Conservation (phyloP, 2,888 invertebrate species). For the Gymnosoma rotundatum region DNA sequence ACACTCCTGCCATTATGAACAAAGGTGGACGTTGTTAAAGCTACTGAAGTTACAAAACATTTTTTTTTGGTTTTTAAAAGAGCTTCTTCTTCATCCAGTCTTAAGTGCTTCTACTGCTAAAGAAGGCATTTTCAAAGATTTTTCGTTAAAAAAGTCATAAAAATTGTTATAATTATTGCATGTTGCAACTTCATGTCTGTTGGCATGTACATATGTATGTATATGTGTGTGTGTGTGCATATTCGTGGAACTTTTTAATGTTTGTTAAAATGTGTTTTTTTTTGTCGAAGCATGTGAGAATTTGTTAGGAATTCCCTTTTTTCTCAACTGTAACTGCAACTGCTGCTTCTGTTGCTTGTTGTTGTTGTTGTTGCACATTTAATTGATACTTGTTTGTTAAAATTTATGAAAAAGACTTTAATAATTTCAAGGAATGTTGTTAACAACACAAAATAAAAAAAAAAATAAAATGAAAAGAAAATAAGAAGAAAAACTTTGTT, state of each 20-base stretch:
- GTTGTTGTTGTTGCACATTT: conserved; percentile 31
- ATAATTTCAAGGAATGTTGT: conserved; percentile 62
- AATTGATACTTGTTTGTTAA: conserved; percentile 55
- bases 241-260: conserved; percentile 42
- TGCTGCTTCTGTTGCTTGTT: not conserved
- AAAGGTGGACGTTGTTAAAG: conserved; percentile 18
- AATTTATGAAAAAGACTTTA: conserved; percentile 51
- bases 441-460: conserved; percentile 32
- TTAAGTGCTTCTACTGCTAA: conserved; percentile 8
- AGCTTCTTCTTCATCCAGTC: conserved; percentile 25
- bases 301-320: conserved; percentile 69
- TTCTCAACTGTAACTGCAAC: conserved; percentile 4
- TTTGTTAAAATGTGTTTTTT: conserved; percentile 38
- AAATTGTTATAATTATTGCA: conserved; percentile 70
- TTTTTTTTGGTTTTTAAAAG: not conserved
- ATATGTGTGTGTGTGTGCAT: not conserved
- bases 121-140: conserved; percentile 45
- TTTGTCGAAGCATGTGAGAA: conserved; percentile 61
- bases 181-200: conserved; percentile 51
- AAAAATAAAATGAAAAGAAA: not conserved
- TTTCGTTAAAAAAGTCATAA: conserved; percentile 68
- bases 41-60: conserved; percentile 34
- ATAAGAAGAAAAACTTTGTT: conserved; percentile 19
- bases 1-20: not conserved
- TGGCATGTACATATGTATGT: not conserved